These are phyloP conservation scores for Microtus pennsylvanicus DNA, from an alignment of 2,113 vertebrate species.

Conservation along the genomic window DNA sequence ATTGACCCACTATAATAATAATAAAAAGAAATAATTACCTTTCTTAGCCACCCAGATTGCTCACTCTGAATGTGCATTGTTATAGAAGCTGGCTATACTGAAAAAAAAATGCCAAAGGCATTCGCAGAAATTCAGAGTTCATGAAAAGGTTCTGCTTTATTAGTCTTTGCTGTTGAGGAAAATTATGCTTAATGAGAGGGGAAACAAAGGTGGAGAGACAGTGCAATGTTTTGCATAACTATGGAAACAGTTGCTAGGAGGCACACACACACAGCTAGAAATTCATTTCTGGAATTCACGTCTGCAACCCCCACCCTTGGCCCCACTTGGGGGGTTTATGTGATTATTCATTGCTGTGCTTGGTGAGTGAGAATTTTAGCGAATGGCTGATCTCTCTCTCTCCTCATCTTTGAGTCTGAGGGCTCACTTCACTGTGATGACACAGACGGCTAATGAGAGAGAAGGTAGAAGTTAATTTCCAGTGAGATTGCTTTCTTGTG, in stretches of 20 bases:
- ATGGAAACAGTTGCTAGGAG: constrained; percentile 72
- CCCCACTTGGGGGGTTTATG: background rate
- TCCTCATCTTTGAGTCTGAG: constrained; percentile 8
- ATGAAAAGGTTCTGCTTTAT: constrained; percentile 76
- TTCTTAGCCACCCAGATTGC: constrained; percentile 45
- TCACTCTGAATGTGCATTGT: constrained; percentile 57
- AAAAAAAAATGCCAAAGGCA: constrained; percentile 69
- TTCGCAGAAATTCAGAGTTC: constrained; percentile 71
- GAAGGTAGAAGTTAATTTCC: constrained; percentile 26
- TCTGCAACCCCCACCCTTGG: background rate
- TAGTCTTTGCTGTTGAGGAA: constrained; percentile 70
- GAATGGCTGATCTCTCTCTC: background rate
- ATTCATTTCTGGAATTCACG: background rate
- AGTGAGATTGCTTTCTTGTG: constrained; percentile 1
- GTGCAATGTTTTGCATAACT: constrained; percentile 49
- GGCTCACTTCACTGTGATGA: constrained; percentile 18
- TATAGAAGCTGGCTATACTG: constrained; percentile 52
- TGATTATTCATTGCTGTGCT: background rate
- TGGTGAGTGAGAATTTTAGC: constrained; percentile 25
- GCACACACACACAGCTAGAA: background rate
- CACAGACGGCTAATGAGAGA: constrained; percentile 22
- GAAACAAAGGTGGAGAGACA: constrained; percentile 31
- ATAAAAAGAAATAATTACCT: constrained; percentile 71
- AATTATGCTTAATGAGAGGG: constrained; percentile 73
- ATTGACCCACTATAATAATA: constrained; percentile 59